Evolutionary conservation across 2,113 vertebrate genomes (phyloP), one percentile per base, ranked within the genome.

Genomic region (Fulmarus glacialis): DNA sequence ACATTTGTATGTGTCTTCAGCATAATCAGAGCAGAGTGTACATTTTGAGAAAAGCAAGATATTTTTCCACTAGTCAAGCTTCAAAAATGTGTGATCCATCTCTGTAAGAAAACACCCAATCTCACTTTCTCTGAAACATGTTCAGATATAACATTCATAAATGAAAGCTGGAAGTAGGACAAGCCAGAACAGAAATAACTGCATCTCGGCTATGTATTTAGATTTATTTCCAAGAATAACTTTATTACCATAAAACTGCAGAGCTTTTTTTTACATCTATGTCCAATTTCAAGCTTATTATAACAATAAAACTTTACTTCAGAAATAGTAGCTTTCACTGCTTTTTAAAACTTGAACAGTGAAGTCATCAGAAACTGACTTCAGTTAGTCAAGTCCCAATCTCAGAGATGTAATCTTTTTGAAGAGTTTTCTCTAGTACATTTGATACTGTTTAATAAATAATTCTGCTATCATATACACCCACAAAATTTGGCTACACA

Each of bases 171-270:
- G 80, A 96, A 94, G 89, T 94, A 94, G 95, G 91, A 84, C 95
- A 97, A 92, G 72, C 23, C 14, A 3, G 60, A 95, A 95, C 77
- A 96, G 77, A 97, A 97, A 96, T 96, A 93, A 95, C 95, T 82
- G 67, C 47, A 63, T 89, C 90, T 82, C 73, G 72, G 78, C 82
- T 68, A 92, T 26, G 34, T 92, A 93, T 92, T 96, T 96, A 96
- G 91, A 78, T 85, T 82, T 75, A 73, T 64, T 92, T 94, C 92
- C 81, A 96, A 95, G 60, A 97, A 97, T 93, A 97, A 84, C 53
- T 92, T 73, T 75, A 92, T 92, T 84, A 93, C 77, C 91, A 93
- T 95, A 81, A 59, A 94, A 92, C 38, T 23, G 48, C 56, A 84
- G 18, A 47, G 34, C 9, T 60, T 64, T 89, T 79, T 79, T 71